Evolutionary conservation across 1,140 invertebrate genomes (phyloP), one percentile per base, ranked within the genome.

Genomic region (Psix sp.): DNA sequence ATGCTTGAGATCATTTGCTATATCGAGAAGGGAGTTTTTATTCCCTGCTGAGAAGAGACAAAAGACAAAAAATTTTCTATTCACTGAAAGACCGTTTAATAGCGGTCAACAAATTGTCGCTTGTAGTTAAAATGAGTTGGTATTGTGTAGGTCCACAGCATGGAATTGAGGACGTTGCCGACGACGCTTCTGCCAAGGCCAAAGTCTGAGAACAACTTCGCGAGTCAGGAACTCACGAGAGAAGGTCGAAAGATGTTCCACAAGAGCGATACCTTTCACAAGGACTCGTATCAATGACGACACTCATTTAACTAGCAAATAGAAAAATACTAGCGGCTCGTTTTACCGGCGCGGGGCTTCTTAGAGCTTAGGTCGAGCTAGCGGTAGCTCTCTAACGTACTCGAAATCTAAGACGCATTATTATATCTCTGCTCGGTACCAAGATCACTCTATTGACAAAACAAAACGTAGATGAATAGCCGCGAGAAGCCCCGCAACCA

Each of bases 191-290:
- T 94, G 74, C 94, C 94, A 16, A 89, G 93, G 70, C 94, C 94
- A 74, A 94, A 94, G 83, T 94, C 93, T 39, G 94, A 95, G 82
- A 94, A 92, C 86, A 94, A 94, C 86, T 94, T 94, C 83, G 90
- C 91, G 56, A 90, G 91, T 40, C 90, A 91, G 72, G 89, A 91
- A 67, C 84, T 89, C 24, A 84, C 86, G 80, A 79, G 85, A 82
- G 88, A 89, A 83, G 88, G 88, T 57, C 85, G 91, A 78, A 89
- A 90, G 40, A 87, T 91, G 74, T 94, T 94, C 88, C 92, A 94
- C 88, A 94, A 93, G 87, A 93, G 93, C 76, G 93, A 94, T 86
- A 93, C 90, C 56, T 90, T 91, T 82, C 90, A 91, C 82, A 91
- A 90, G 82, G 89, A 91, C 75, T 90, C 91, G 86, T 92, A 92